phyloP scores from a whole-genome alignment of 2,797 vertebrate genomes.

The Geotrypetes seraphini region DNA sequence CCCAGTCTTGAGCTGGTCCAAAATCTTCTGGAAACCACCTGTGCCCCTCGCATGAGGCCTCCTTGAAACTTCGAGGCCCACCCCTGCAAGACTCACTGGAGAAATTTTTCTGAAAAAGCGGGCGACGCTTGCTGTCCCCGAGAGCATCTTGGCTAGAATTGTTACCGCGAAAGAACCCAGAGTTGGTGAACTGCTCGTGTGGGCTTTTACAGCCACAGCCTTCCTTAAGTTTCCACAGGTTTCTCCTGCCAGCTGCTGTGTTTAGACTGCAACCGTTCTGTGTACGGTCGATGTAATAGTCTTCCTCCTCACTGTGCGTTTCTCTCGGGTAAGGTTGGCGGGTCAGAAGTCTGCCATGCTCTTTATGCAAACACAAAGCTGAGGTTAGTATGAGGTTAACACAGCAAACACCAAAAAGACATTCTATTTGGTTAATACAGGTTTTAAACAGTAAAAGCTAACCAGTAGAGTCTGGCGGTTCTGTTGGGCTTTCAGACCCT shows the following conservation, averaged over 20 bases:
- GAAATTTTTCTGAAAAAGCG: too few relatives aligned
- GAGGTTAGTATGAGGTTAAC: constrained; percentile 12
- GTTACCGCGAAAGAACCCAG: too few relatives aligned
- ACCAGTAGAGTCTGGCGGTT: background rate
- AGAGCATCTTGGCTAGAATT: background rate
- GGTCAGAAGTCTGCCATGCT: constrained; percentile 25
- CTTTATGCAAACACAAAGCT: constrained; percentile 67
- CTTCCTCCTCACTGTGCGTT: constrained; percentile 8
- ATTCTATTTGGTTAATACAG: too few relatives aligned
- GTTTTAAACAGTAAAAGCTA: constrained; percentile 7
- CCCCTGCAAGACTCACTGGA: background rate
- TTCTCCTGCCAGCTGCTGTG: background rate
- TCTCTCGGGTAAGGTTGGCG: constrained; percentile 15
- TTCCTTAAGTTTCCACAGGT: constrained; percentile 2
- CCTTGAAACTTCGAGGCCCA: too few relatives aligned
- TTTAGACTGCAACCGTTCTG: background rate
- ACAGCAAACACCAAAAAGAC: background rate
- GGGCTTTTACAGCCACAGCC: background rate
- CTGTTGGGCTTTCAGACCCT: background rate
- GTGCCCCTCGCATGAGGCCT: background rate
- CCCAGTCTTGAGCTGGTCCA: background rate
- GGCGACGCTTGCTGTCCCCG: background rate
- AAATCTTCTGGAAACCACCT: background rate
- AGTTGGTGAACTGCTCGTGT: background rate
- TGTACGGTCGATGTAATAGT: background rate